Conservation (phyloP, 2,888 invertebrate genomes). For the Lasioglossum villosulum region DNA sequence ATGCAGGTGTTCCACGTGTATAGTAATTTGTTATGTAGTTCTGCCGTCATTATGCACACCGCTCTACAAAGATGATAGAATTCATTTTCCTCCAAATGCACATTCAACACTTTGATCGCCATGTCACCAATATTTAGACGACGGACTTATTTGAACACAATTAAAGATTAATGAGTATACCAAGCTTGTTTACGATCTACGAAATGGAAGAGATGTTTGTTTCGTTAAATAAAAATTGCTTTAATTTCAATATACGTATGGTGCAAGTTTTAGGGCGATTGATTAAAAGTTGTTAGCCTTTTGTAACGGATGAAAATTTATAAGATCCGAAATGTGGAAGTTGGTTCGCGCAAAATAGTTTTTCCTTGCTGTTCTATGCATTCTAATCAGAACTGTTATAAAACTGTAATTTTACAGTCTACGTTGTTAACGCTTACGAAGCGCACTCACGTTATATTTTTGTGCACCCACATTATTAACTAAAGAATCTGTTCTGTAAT, state of each 20-base stretch:
- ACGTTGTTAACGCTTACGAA: constrained; percentile 27
- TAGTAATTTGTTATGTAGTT: not conserved
- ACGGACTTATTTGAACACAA: too few species aligned
- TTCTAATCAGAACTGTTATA: constrained; percentile 12
- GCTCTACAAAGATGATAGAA: not conserved
- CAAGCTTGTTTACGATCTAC: too few species aligned
- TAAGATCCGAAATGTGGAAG: not conserved
- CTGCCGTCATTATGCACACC: not conserved
- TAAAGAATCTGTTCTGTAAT: constrained; percentile 26
- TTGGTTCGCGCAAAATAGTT: constrained; percentile 12
- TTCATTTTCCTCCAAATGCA: not conserved
- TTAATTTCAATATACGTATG: not conserved
- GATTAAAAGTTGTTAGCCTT: not conserved
- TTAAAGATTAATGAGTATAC: too few species aligned
- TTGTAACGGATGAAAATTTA: not conserved
- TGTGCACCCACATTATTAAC: constrained; percentile 9
- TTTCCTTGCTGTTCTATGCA: not conserved
- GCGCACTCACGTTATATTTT: not conserved
- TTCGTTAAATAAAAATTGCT: too few species aligned
- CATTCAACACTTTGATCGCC: not conserved
- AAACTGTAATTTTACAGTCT: constrained; percentile 33
- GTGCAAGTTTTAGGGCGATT: not conserved
- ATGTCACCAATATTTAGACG: too few species aligned
- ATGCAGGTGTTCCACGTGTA: constrained; percentile 10
- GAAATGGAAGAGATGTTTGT: too few species aligned